Conservation (phyloP, 2,797 vertebrate genomes). For the Neosalanx taihuensis region DNA sequence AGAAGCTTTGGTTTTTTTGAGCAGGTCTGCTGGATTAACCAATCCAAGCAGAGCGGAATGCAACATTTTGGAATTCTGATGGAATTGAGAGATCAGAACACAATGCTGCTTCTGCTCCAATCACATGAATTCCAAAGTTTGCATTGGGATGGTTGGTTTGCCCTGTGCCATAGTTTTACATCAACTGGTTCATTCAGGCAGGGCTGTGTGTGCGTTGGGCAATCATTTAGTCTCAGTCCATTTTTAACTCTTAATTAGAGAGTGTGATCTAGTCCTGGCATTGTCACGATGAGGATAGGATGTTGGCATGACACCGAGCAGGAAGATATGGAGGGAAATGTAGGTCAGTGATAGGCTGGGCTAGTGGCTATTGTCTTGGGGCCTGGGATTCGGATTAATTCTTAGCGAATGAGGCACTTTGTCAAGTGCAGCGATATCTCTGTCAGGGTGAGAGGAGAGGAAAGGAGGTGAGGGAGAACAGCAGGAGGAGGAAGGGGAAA, state of each 20-base stretch:
- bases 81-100: constrained; percentile 40
- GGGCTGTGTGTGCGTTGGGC: constrained; percentile 42
- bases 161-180: constrained; percentile 25
- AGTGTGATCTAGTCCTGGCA: constrained; percentile 34
- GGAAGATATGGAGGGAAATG: constrained; percentile 47
- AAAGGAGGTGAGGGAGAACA: not conserved
- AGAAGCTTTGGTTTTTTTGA: constrained; percentile 40
- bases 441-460: not conserved
- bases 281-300: constrained; percentile 29
- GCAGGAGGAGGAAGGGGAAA: constrained; percentile 16
- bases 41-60: constrained; percentile 51
- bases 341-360: constrained; percentile 52
- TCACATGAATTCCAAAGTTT: constrained; percentile 78
- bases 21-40: constrained; percentile 41
- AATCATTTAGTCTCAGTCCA: constrained; percentile 43
- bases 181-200: constrained; percentile 36
- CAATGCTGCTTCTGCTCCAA: constrained; percentile 46
- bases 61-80: constrained; percentile 72
- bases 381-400: constrained; percentile 54
- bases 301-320: constrained; percentile 30
- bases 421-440: constrained; percentile 13
- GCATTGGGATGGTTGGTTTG: constrained; percentile 55
- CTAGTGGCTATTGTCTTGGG: constrained; percentile 44
- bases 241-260: constrained; percentile 52
- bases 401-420: constrained; percentile 34